Conservation (phyloP, 2,797 vertebrate genomes). For the Amazona finschi region DNA sequence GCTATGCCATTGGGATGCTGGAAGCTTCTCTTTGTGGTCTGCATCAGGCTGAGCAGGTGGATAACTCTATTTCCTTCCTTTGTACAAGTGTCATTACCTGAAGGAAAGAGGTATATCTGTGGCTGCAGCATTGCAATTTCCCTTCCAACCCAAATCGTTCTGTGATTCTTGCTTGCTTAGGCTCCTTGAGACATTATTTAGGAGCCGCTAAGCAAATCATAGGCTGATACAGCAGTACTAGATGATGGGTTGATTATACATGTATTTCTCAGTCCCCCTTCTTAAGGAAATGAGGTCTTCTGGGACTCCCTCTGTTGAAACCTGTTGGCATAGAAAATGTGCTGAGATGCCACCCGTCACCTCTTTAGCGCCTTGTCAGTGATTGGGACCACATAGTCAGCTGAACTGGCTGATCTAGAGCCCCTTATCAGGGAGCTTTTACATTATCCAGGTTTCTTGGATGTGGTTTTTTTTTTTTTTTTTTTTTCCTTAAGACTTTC, state of each 20-base stretch:
- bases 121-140: neutral
- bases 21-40: neutral
- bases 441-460: neutral
- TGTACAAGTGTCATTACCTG: neutral
- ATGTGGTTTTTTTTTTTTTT: neutral
- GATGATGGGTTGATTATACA: neutral
- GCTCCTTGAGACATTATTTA: neutral
- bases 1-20: fast-evolving
- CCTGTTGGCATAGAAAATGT: neutral
- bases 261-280: neutral
- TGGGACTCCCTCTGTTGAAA: neutral
- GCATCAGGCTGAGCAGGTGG: neutral
- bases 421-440: neutral
- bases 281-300: neutral
- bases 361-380: conserved; percentile 28
- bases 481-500: neutral
- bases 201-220: neutral
- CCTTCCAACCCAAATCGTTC: neutral
- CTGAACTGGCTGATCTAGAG: neutral
- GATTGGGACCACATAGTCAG: neutral
- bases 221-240: neutral
- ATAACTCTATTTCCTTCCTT: neutral
- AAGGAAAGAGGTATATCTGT: fast-evolving
- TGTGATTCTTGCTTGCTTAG: neutral
- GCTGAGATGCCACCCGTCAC: neutral